phyloP scores from a whole-genome alignment of 1,140 invertebrate species.

The Pissodes strobi region DNA sequence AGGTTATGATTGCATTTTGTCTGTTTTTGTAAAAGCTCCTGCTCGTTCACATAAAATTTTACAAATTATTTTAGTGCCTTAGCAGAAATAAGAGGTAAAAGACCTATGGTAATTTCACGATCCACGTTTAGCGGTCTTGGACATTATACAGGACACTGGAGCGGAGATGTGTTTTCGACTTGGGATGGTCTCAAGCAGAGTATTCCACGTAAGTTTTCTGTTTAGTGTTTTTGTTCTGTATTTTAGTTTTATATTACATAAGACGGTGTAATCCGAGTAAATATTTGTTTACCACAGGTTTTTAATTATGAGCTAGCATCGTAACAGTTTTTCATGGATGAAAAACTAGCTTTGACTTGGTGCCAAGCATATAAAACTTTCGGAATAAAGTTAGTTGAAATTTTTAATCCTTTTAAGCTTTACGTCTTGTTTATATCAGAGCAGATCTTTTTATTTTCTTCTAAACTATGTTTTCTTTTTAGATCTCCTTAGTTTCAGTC shows the following conservation, averaged over 20 bases:
- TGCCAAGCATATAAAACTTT: too few relatives aligned
- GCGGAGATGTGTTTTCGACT: conserved; percentile 76
- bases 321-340: too few relatives aligned
- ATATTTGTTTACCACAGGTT: too few relatives aligned
- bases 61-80: conserved; percentile 67
- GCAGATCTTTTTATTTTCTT: too few relatives aligned
- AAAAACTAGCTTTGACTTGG: too few relatives aligned
- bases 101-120: conserved; percentile 83
- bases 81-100: conserved; percentile 65
- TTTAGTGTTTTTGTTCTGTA: not conserved
- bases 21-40: not conserved
- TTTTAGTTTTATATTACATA: not conserved
- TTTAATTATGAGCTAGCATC: too few relatives aligned
- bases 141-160: conserved; percentile 87
- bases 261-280: too few relatives aligned
- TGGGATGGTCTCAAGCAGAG: conserved; percentile 71
- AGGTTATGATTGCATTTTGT: too few relatives aligned
- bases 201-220: conserved; percentile 61
- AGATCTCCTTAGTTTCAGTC: conserved; percentile 77
- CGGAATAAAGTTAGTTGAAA: too few relatives aligned
- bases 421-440: too few relatives aligned
- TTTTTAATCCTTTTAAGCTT: too few relatives aligned
- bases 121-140: conserved; percentile 83
- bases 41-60: conserved; percentile 22
- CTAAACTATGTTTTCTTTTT: too few relatives aligned